Conservation (phyloP, 2,888 invertebrate species). For the Rapana venosa region DNA sequence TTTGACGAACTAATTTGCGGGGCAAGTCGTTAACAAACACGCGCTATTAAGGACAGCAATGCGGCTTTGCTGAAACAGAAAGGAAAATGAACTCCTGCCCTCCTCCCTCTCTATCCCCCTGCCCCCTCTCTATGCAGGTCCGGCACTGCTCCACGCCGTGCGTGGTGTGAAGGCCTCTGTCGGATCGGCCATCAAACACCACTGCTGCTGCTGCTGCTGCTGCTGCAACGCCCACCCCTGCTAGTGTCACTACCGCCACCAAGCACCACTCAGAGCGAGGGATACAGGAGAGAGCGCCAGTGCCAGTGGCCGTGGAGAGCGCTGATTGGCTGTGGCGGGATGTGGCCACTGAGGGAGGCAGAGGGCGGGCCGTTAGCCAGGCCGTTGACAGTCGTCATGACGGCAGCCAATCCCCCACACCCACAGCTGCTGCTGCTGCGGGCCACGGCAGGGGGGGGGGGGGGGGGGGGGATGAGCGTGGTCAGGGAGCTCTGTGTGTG, state of each 20-base stretch:
- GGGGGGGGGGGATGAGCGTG: background rate
- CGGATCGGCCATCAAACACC: background rate
- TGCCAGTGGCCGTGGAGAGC: no score
- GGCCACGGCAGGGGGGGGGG: background rate
- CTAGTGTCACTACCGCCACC: no score
- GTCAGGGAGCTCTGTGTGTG: background rate
- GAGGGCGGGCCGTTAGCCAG: background rate
- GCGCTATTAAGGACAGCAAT: conserved; percentile 28
- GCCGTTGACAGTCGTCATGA: no score
- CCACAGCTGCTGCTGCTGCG: no score
- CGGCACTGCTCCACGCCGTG: background rate
- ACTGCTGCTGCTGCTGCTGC: background rate
- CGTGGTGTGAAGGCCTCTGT: background rate
- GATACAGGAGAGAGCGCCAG: background rate
- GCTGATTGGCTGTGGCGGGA: no score
- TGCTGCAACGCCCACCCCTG: background rate
- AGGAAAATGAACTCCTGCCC: background rate
- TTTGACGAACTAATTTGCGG: conserved; percentile 35
- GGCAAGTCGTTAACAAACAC: conserved; percentile 30
- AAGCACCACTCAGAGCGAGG: background rate
- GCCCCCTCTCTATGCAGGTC: background rate
- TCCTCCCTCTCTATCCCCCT: background rate
- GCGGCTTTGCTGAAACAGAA: conserved; percentile 15
- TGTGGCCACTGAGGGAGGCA: background rate
- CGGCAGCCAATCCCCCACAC: no score